Evolutionary conservation across 2,113 vertebrate species (phyloP).

Genomic region (Phoenicopterus ruber): DNA sequence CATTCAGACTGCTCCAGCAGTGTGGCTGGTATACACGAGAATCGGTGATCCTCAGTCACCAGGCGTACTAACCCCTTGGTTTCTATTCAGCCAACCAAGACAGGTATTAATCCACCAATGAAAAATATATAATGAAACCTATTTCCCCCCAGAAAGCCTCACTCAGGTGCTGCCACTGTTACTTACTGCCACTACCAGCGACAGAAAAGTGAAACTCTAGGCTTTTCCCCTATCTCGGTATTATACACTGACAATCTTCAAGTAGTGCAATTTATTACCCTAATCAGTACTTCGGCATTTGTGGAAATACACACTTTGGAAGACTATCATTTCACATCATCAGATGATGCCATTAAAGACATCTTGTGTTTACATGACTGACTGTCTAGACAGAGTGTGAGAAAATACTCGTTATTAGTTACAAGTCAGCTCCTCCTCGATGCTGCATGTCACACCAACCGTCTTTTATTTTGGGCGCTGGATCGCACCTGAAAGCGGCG

Average conservation of each 20-base stretch:
- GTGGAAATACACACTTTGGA: neutral
- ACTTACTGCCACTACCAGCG: neutral
- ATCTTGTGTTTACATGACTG: slow-evolving; percentile 32
- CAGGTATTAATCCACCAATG: neutral
- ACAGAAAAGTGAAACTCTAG: neutral
- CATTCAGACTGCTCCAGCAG: neutral
- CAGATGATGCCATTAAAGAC: slow-evolving; percentile 12
- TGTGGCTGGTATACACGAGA: accelerated
- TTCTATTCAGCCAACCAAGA: neutral
- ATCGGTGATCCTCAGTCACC: accelerated
- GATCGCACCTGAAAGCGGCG: neutral
- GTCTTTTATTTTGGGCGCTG: neutral
- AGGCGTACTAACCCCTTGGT: neutral
- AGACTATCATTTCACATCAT: slow-evolving; percentile 22
- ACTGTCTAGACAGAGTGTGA: slow-evolving; percentile 2
- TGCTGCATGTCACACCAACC: neutral
- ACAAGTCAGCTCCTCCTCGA: neutral
- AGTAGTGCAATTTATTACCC: neutral
- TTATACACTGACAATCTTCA: neutral
- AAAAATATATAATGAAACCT: neutral
- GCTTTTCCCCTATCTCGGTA: neutral
- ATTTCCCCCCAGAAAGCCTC: neutral
- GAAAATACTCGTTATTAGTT: slow-evolving; percentile 23
- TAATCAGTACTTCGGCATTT: neutral
- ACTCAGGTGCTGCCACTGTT: neutral